These are phyloP conservation scores for Chymomyza costata DNA, from an alignment of 1,140 invertebrate species.

Conservation along the genomic window DNA sequence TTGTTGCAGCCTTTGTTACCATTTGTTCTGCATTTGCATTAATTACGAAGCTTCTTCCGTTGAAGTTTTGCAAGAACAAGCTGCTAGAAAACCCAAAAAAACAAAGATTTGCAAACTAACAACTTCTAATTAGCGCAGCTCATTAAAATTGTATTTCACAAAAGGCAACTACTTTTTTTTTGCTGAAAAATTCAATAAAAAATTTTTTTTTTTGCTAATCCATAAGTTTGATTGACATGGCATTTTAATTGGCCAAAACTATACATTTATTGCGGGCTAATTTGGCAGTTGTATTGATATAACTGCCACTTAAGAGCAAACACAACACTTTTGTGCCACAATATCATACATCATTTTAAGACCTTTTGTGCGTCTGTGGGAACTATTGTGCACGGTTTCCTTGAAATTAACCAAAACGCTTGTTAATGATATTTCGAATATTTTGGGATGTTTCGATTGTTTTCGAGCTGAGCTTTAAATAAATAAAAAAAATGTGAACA, in stretches of 20 bases:
- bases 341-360: no score
- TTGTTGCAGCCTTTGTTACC: conserved; percentile 28
- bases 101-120: background rate
- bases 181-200: background rate
- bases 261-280: conserved; percentile 14
- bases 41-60: conserved; percentile 58
- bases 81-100: conserved; percentile 11
- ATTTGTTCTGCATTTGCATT: conserved; percentile 58
- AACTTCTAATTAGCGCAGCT: conserved; percentile 53
- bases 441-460: no score
- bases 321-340: conserved; percentile 6
- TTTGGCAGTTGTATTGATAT: conserved; percentile 41
- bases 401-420: conserved; percentile 15
- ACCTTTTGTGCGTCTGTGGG: conserved; percentile 32
- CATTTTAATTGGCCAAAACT: conserved; percentile 61
- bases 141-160: conserved; percentile 7
- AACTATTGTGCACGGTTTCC: conserved; percentile 28
- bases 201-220: conserved; percentile 25
- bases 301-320: conserved; percentile 5
- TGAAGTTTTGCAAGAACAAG: conserved; percentile 46
- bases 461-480: conserved; percentile 48
- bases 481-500: conserved; percentile 14
- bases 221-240: conserved; percentile 61
- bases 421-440: conserved; percentile 64
- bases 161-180: background rate